phyloP scores from a whole-genome alignment of 2,113 vertebrate species.

The Mugil cephalus region DNA sequence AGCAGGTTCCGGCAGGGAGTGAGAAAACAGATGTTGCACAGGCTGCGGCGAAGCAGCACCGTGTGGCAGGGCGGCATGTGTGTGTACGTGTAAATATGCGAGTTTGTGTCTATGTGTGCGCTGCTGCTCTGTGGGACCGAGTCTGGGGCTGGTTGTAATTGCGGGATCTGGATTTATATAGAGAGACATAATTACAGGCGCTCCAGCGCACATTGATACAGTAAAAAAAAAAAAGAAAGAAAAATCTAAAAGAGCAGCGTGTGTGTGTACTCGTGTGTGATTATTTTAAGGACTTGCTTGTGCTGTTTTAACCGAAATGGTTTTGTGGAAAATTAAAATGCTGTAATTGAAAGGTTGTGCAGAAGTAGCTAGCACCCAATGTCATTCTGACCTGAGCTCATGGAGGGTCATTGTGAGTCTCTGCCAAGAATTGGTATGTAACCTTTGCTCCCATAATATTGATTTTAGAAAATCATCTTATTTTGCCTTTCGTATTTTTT shows the following conservation, averaged over 20 bases:
- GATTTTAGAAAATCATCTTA: no score
- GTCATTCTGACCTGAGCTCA: neutral
- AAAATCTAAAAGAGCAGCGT: conserved; percentile 22
- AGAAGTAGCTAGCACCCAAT: neutral
- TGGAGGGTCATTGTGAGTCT: conserved; percentile 8
- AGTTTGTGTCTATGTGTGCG: conserved; percentile 21
- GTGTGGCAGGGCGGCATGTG: conserved; percentile 31
- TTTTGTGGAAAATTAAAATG: conserved; percentile 73
- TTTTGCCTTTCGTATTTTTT: no score
- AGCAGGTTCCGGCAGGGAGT: conserved; percentile 71
- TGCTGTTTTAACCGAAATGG: conserved; percentile 68
- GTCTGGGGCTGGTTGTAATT: conserved; percentile 74
- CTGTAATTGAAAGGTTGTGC: conserved; percentile 72
- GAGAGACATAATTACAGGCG: conserved; percentile 78
- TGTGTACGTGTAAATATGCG: conserved; percentile 11
- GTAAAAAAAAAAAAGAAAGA: conserved; percentile 57
- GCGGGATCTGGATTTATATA: conserved; percentile 79
- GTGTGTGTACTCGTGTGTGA: conserved; percentile 31
- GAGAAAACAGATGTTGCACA: conserved; percentile 81
- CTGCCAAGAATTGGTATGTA: neutral
- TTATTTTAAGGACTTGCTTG: conserved; percentile 72
- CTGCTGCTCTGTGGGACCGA: conserved; percentile 44
- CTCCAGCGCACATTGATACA: conserved; percentile 55
- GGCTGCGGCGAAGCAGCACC: conserved; percentile 42
- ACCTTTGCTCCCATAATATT: no score